Evolutionary conservation across 2,797 vertebrate genomes (phyloP), one percentile per base, ranked within the genome.

Genomic region (Xiphorhynchus erythropygius): DNA sequence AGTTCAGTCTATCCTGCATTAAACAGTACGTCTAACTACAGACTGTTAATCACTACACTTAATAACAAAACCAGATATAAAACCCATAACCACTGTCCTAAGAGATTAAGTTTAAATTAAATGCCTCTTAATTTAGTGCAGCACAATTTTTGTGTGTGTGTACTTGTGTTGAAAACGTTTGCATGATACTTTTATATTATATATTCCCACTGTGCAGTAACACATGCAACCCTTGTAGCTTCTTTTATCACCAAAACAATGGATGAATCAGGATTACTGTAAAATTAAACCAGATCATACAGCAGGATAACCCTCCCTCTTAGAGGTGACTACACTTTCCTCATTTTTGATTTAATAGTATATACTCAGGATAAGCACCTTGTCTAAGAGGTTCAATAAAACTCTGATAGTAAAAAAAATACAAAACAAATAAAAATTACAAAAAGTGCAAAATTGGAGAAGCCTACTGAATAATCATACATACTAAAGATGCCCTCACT

Each of bases 41-140:
- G 89, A 41, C 52, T 42, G 79, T 89, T 83, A 96, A 96, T 92
- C 24, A 0, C 70, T 71, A 82, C 16, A 41, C 49, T 91, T 91
- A 93, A 78, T 65, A 95, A 87, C 42, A 82, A 77, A 84, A 77
- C 52, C 63, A 87, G 79, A 92, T 84, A 92, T 50, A 95, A 87
- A 93, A 11, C 37, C n/a, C 30, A 63, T 71, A 80, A 84, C 64
- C 49, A 46, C 49, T 74, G 44, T 65, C 75, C 75, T 77, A 41
- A 89, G 41, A 92, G 52, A 89, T 74, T 86, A 88, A 32, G 17
- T 74, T 78, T 49, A 91, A 89, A 96, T 70, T 60, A 96, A 93
- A 88, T 53, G 13, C 60, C 19, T 80, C 52, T 70, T 65, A 35
- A 84, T 89, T 79, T 62, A 81, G 30, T 39, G 49, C 37, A 70